These are phyloP conservation scores for Atrichornis clamosus DNA, from an alignment of 2,113 vertebrate species.

Conservation along the genomic window DNA sequence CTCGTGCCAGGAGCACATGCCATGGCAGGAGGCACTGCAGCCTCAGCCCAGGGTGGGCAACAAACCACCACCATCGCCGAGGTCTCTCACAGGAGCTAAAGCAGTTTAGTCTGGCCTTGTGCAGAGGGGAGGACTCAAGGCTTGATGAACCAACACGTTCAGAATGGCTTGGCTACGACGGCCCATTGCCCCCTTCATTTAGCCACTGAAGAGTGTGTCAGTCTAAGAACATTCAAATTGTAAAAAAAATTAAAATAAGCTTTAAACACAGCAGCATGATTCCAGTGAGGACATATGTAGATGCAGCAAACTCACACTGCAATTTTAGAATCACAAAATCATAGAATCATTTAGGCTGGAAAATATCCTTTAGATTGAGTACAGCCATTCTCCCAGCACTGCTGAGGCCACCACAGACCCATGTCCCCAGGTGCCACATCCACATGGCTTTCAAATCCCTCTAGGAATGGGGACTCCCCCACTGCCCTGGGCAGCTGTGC, in stretches of 20 bases:
- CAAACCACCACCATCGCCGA: fast-evolving
- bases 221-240: background rate
- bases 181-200: background rate
- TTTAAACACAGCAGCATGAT: background rate
- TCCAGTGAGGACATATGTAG: background rate
- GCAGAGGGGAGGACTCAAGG: background rate
- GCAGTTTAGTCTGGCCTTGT: background rate
- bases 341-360: background rate
- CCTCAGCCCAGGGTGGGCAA: background rate
- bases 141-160: fast-evolving
- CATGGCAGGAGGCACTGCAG: background rate
- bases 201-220: background rate
- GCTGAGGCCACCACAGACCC: background rate
- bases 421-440: background rate
- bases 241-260: background rate
- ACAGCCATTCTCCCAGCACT: background rate
- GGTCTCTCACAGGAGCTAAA: background rate
- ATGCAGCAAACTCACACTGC: background rate
- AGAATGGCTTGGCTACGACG: background rate
- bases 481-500: background rate
- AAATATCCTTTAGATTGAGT: background rate
- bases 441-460: background rate
- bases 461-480: background rate
- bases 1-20: background rate
- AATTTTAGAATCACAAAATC: background rate